phyloP scores from a whole-genome alignment of 2,888 invertebrate genomes.

The Campoletis raptor region DNA sequence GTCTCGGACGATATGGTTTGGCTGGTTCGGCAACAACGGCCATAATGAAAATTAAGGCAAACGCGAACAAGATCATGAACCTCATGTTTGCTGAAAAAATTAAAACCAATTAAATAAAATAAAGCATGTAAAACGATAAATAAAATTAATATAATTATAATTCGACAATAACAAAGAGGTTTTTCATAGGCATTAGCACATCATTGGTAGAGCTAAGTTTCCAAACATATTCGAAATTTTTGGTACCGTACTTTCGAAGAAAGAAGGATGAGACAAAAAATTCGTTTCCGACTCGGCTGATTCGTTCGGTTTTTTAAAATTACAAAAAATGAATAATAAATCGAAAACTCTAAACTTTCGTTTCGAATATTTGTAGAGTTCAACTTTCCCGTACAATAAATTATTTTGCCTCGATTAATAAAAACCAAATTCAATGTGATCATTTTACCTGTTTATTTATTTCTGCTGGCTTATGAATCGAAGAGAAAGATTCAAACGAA shows the following conservation, averaged over 20 bases:
- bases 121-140: not conserved
- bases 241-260: not conserved
- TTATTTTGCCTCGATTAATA: not conserved
- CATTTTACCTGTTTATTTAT: not conserved
- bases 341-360: not conserved
- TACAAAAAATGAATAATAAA: not conserved
- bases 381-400: not conserved
- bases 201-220: not conserved
- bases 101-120: constrained; percentile 77
- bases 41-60: constrained; percentile 49
- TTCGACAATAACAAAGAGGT: not conserved
- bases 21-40: constrained; percentile 50
- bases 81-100: constrained; percentile 56
- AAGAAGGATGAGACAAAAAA: not conserved
- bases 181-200: not conserved
- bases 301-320: not conserved
- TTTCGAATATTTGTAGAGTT: not conserved
- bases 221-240: not conserved
- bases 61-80: constrained; percentile 52
- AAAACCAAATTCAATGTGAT: not conserved
- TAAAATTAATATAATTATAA: not conserved
- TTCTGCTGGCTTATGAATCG: not conserved
- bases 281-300: not conserved
- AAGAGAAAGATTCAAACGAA: not conserved
- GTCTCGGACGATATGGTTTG: constrained; percentile 17